Evolutionary conservation across 2,113 vertebrate species (phyloP).

Genomic region (Oceanites oceanicus): DNA sequence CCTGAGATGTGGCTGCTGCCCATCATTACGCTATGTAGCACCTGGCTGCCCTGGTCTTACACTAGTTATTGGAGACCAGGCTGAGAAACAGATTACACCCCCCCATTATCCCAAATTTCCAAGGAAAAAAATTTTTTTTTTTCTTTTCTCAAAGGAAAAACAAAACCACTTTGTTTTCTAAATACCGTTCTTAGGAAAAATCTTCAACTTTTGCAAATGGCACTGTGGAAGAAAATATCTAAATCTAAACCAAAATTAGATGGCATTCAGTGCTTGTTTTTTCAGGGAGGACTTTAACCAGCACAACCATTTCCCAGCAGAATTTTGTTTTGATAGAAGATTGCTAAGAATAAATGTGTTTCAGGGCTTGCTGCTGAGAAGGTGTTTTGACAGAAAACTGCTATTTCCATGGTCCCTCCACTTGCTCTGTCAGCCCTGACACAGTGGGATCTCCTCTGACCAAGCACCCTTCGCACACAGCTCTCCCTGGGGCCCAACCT

Average conservation of each 20-base stretch:
- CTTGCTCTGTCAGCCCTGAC: background rate
- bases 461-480: background rate
- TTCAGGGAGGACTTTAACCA: constrained; percentile 32
- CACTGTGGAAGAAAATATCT: background rate
- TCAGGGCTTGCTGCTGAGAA: constrained; percentile 5
- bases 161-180: background rate
- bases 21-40: background rate
- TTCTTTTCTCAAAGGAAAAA: background rate
- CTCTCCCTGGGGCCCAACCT: background rate
- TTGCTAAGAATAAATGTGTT: constrained; percentile 15
- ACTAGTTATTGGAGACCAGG: background rate
- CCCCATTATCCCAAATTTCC: background rate
- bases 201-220: background rate
- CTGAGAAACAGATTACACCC: background rate
- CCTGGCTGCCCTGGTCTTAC: background rate
- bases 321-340: constrained; percentile 43
- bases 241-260: background rate
- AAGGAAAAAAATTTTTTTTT: background rate
- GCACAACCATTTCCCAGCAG: constrained; percentile 2
- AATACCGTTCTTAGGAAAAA: background rate
- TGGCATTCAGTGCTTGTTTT: background rate
- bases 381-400: constrained; percentile 12
- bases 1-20: background rate
- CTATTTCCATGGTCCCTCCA: background rate
- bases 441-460: background rate